Evolutionary conservation across 2,888 invertebrate species (phyloP).

Genomic region (Xestia rhomboidea): DNA sequence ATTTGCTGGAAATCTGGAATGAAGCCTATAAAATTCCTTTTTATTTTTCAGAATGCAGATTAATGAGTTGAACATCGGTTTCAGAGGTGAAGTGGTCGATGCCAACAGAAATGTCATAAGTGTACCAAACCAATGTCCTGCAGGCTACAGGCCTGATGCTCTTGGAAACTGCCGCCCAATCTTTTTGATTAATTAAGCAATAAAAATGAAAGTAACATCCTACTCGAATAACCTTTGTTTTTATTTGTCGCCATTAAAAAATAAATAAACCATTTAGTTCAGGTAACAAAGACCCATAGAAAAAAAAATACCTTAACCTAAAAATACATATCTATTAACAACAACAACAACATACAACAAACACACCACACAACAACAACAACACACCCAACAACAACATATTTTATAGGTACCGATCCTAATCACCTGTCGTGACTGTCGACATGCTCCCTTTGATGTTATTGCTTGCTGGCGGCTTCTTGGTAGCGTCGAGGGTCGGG

Average conservation of each 20-base stretch:
- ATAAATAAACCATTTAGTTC: too few species aligned
- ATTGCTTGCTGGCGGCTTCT: too few species aligned
- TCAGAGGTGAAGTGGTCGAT: constrained; percentile 21
- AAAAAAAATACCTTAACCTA: too few species aligned
- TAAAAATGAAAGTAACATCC: not conserved
- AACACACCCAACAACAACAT: not conserved
- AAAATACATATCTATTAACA: too few species aligned
- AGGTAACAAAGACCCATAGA: too few species aligned
- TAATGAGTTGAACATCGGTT: constrained; percentile 21
- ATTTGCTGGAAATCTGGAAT: not conserved
- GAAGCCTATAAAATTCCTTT: not conserved
- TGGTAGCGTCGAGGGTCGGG: too few species aligned
- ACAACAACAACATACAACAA: too few species aligned
- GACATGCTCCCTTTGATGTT: not conserved
- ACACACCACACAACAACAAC: too few species aligned
- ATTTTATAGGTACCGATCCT: not conserved
- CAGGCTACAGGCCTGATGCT: constrained; percentile 78
- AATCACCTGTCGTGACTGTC: not conserved
- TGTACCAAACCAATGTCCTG: constrained; percentile 80
- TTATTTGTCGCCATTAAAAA: constrained; percentile 4
- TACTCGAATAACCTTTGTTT: constrained; percentile 9
- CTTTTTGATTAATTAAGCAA: constrained; percentile 12
- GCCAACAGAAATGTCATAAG: constrained; percentile 71
- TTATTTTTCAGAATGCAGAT: constrained; percentile 48
- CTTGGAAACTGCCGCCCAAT: constrained; percentile 79